Conservation (phyloP, 2,888 invertebrate species). For the Entomobrya proxima region DNA sequence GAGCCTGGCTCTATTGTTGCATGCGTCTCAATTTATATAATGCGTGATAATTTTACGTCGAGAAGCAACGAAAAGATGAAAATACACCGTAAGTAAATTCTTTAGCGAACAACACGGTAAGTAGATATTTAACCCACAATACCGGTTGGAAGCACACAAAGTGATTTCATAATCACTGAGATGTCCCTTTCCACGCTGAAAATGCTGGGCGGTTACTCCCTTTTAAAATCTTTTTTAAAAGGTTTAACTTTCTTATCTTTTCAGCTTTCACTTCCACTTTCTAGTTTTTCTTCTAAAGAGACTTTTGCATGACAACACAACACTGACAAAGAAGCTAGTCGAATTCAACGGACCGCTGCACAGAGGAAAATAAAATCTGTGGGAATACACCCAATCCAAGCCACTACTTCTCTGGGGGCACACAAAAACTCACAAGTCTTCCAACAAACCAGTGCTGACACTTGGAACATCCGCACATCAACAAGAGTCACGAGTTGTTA, state of each 20-base stretch:
- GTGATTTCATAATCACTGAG: not conserved
- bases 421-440: not conserved
- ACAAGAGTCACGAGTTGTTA: slow-evolving; percentile 38
- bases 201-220: not conserved
- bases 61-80: too few relatives aligned
- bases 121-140: slow-evolving; percentile 7
- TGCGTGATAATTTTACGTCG: too few relatives aligned
- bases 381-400: slow-evolving; percentile 12
- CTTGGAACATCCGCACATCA: not conserved
- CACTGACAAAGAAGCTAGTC: slow-evolving; percentile 33
- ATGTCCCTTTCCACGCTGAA: not conserved
- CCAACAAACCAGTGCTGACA: not conserved
- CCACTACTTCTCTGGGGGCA: not conserved
- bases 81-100: slow-evolving; percentile 18
- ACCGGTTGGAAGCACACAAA: not conserved
- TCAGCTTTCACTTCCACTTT: slow-evolving; percentile 12
- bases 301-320: slow-evolving; percentile 31
- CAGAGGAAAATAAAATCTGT: not conserved
- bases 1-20: too few relatives aligned
- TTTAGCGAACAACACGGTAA: not conserved
- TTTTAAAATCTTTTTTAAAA: not conserved
- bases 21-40: too few relatives aligned
- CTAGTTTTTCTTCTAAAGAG: not conserved
- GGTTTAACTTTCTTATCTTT: not conserved
- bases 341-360: slow-evolving; percentile 29